Base-by-base conservation (phyloP, 1,140 invertebrate species). In the Diachasmimorpha longicaudata region DNA sequence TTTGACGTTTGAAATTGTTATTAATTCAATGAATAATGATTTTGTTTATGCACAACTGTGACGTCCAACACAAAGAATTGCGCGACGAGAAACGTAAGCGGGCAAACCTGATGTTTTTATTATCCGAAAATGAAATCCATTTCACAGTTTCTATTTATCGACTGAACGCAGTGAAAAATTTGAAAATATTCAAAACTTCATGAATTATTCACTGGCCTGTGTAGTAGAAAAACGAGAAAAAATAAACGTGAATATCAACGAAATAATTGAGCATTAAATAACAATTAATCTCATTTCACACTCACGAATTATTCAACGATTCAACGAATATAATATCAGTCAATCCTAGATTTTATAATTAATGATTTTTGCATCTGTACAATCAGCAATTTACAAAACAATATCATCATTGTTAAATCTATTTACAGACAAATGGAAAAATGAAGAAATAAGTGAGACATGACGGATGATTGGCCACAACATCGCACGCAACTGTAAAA, bases 141-240 rank as follows among this genome's bases (percentile, higher is more conserved):
- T 85, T 85, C 84, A 85, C 84, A 85, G 84, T 85, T 85, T 85
- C 84, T 81, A 84, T 77, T n/a, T 9, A 3, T 52, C 48, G n/a
- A 52, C 14, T 52, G 1, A 3, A 19, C 48, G n/a, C 3, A 16
- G 19, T 16, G 11, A 52, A 52, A 52, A 11, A 10, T 10, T 71
- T 74, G 76, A 74, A 73, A 52, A 21, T 37, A 48, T 39, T 42
- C 36, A n/a, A 42, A 77, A 78, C 77, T 66, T 76, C 72, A 73
- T 78, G 76, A 79, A 72, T 77, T 69, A 79, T 79, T 83, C 82
- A 83, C 83, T 85, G 82, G 82, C 83, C 84, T 83, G 80, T 85
- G 84, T 83, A 84, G 84, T 84, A 83, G 80, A 83, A 16, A 3
- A 74, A 77, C 67, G 16, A 19, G 25, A 70, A 16, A 55, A 48